Conservation (phyloP, 2,888 invertebrate species). For the Malachius bipustulatus region DNA sequence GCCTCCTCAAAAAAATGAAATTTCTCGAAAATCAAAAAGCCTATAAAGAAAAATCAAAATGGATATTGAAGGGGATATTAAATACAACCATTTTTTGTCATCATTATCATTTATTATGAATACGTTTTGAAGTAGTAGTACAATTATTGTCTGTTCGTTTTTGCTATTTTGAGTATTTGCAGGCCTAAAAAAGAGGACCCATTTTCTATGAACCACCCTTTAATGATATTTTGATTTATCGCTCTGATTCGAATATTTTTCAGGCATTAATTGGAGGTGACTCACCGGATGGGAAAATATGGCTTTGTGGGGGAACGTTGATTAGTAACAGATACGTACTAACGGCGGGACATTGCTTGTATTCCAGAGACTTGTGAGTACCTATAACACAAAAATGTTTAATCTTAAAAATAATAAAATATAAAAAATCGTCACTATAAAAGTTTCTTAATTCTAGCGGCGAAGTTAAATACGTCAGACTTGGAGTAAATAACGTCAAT, state of each 20-base stretch:
- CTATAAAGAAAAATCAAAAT: too few relatives aligned
- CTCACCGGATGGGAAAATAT: constrained; percentile 28
- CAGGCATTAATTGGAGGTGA: constrained; percentile 27
- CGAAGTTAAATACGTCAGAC: constrained; percentile 31
- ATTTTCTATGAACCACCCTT: neutral
- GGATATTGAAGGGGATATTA: too few relatives aligned
- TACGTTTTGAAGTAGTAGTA: too few relatives aligned
- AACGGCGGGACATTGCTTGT: constrained; percentile 53
- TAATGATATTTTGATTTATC: constrained; percentile 4
- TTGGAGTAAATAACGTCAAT: constrained; percentile 38
- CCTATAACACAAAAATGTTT: neutral
- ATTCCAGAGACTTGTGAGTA: constrained; percentile 17
- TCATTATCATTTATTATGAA: too few relatives aligned
- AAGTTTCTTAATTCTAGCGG: constrained; percentile 29
- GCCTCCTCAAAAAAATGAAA: too few relatives aligned
- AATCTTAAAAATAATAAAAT: constrained; percentile 11
- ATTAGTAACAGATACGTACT: constrained; percentile 50
- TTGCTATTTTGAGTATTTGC: neutral
- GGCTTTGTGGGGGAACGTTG: constrained; percentile 53
- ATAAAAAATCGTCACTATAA: neutral
- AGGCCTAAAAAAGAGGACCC: neutral
- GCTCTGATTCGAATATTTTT: constrained; percentile 14
- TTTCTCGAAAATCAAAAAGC: too few relatives aligned
- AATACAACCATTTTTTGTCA: too few relatives aligned
- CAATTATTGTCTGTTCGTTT: neutral